Percentiles rank a stretch among this genome's conserved stretches.
Conservation (phyloP, 1,140 invertebrate species). For the Colletes latitarsis region DNA sequence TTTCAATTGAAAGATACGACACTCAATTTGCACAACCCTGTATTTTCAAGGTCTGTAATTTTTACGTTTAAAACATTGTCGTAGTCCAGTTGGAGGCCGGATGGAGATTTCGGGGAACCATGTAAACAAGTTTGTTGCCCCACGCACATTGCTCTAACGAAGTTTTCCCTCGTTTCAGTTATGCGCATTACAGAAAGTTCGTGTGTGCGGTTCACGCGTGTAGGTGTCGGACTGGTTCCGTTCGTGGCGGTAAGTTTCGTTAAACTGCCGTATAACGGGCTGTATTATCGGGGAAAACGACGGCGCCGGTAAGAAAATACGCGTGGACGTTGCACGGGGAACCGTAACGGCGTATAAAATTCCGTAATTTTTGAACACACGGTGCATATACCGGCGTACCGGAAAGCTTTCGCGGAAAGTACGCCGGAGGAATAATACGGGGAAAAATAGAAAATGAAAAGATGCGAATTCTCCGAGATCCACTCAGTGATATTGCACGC, state of each 20-base stretch:
- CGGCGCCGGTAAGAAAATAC: not conserved
- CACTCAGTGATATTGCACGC: no score
- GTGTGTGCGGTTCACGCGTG: not conserved
- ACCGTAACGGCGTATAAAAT: not conserved
- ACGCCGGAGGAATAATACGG: not conserved
- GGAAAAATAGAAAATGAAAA: no score
- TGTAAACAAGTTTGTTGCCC: conserved; percentile 39
- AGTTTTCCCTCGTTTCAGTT: conserved; percentile 6
- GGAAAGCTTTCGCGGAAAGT: not conserved
- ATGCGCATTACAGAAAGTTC: not conserved
- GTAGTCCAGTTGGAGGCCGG: no score
- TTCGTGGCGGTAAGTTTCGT: not conserved
- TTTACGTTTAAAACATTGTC: no score
- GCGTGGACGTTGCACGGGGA: not conserved
- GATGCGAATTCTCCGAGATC: no score
- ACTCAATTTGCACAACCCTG: no score
- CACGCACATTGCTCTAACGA: conserved; percentile 34
- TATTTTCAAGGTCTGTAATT: no score
- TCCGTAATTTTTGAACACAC: not conserved
- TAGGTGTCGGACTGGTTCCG: not conserved
- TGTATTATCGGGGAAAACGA: conserved; percentile 1
- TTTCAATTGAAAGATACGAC: no score
- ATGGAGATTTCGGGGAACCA: not conserved
- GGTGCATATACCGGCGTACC: not conserved
- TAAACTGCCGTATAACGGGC: conserved; percentile 27